Evolutionary conservation across 2,113 vertebrate species (phyloP).

Genomic region (Glareola pratincola): DNA sequence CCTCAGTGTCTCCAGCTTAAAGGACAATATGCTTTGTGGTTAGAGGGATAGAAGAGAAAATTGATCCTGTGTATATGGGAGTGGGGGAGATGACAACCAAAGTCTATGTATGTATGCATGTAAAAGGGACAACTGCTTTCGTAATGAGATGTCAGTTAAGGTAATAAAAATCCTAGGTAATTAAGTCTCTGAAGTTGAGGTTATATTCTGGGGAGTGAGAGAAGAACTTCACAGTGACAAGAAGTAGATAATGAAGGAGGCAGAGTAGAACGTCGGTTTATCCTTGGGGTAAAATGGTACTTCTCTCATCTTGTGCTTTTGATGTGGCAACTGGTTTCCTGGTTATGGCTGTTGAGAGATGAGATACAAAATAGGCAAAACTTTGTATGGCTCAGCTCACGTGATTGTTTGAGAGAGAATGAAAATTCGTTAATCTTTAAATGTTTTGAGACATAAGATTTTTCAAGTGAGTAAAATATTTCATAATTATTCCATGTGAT

Average conservation of each 20-base stretch:
- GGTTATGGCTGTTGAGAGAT: background rate
- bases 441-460: background rate
- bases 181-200: background rate
- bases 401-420: background rate
- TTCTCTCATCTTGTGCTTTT: background rate
- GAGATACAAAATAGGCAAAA: background rate
- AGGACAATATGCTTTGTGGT: background rate
- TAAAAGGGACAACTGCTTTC: background rate
- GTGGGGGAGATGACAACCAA: background rate
- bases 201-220: background rate
- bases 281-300: background rate
- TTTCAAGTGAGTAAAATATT: background rate
- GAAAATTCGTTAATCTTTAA: background rate
- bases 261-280: background rate
- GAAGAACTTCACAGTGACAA: background rate
- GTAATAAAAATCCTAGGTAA: background rate
- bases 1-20: background rate
- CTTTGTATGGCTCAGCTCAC: background rate
- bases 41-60: background rate
- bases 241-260: background rate
- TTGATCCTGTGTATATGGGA: background rate
- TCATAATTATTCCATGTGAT: background rate
- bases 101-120: background rate
- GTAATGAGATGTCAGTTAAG: background rate
- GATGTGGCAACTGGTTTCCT: background rate